Evolutionary conservation across 1,140 invertebrate species (phyloP), one percentile per base, ranked within the genome.

Genomic region (Akabosia matsudoensis): DNA sequence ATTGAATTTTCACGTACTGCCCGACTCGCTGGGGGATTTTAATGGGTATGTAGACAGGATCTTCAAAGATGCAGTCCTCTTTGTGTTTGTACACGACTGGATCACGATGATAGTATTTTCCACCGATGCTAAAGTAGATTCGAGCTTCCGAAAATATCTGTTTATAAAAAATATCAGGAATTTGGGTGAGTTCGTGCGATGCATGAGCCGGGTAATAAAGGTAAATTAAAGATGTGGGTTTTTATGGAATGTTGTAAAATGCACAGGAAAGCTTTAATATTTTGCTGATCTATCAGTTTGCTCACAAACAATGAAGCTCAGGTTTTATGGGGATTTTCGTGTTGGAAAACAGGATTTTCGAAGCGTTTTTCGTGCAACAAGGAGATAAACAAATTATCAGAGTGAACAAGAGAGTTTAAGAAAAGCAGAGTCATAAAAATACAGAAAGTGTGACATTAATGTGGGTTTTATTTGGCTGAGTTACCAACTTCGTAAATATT

Each of bases 1-100:
- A 86, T 75, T 90, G 88, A 33, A 94, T 84, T 82, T 90, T 91
- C 67, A 94, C 85, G 80, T 88, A 90, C 78, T 86, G 87, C 13
- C 88, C 92, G 2, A 90, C 82, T 28, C 87, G 84, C 80, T 92
- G 86, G 72, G 88, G 86, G 4, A 94, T 84, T 64, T 87, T 86
- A 74, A 95, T 92, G 70, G 89, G 88, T 4, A 94, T 90, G 82
- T 92, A 91, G 28, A 92, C 85, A 0, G 92, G 89, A 76, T 90
- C 90, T 81, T 94, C 92, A 64, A 92, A 86, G 4, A 89, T 86
- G 1, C 85, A 86, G 82, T 94, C 93, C 1, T 89, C 89, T 85
- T 91, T 90, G 10, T 28, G 61, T 30, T 31, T 67, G 26, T 67
- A 67, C 61, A 72, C 87, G 14, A 92, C 82, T 1, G 88, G 88